A percentile compares a stretch with the other conserved stretches of the same genome.
Conservation (phyloP, 2,113 vertebrate genomes). For the Ailurus styani region DNA sequence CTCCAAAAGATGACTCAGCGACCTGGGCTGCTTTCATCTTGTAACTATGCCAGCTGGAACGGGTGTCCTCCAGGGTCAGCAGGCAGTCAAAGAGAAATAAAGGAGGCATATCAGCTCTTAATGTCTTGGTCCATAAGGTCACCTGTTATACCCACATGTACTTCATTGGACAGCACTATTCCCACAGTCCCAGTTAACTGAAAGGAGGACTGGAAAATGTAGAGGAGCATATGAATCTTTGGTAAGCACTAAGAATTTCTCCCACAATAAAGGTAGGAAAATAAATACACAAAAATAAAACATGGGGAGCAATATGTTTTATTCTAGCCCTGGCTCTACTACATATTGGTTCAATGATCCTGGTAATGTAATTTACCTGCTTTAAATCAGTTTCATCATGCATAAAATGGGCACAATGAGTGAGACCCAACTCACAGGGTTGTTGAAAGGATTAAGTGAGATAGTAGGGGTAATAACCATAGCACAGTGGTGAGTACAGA, state of each 20-base stretch:
- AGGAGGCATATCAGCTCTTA: background rate
- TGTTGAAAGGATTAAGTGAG: background rate
- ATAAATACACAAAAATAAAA: background rate
- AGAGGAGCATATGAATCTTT: background rate
- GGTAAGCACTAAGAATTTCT: background rate
- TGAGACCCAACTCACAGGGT: background rate
- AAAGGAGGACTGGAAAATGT: background rate
- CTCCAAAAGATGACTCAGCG: slow-evolving; percentile 39
- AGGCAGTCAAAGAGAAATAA: background rate
- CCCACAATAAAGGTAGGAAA: background rate
- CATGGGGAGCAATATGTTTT: background rate
- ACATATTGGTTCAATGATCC: background rate
- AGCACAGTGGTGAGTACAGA: background rate
- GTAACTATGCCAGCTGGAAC: background rate
- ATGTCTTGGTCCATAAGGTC: background rate
- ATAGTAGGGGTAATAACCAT: background rate
- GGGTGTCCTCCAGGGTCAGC: background rate
- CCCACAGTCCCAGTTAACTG: background rate
- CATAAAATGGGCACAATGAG: background rate
- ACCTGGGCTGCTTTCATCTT: background rate
- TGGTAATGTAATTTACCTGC: background rate
- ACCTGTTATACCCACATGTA: background rate
- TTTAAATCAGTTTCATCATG: background rate
- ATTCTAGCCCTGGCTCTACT: background rate
- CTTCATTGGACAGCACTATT: background rate